Evolutionary conservation across 2,888 invertebrate genomes (phyloP).

Genomic region (Ectemnius continuus): DNA sequence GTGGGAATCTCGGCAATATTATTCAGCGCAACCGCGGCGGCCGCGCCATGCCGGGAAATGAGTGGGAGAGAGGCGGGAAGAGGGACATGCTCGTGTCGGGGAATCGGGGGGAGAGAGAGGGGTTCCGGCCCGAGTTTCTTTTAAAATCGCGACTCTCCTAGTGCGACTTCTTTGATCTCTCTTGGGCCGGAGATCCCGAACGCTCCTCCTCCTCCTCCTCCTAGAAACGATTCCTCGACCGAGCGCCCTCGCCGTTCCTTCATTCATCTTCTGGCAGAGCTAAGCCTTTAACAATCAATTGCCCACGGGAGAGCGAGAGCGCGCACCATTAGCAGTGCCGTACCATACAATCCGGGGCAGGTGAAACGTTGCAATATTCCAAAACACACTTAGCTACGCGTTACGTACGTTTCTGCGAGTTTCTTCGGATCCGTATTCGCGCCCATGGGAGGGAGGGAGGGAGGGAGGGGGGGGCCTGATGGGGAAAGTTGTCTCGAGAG

Average conservation of each 20-base stretch:
- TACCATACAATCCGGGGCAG: slow-evolving; percentile 60
- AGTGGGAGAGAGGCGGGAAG: slow-evolving; percentile 5
- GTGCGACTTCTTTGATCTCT: slow-evolving; percentile 55
- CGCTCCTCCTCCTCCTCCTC: slow-evolving; percentile 10
- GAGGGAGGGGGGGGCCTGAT: slow-evolving; percentile 12
- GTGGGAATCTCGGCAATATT: slow-evolving; percentile 31
- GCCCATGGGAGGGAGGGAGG: slow-evolving; percentile 34
- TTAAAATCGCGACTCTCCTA: slow-evolving; percentile 45
- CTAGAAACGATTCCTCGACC: neutral
- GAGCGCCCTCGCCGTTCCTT: neutral
- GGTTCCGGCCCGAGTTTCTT: slow-evolving; percentile 39
- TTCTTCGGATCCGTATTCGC: slow-evolving; percentile 30
- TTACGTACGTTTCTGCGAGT: slow-evolving; percentile 34
- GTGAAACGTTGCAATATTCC: slow-evolving; percentile 74
- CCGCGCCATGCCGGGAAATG: no score
- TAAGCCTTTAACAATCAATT: neutral
- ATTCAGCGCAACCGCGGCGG: neutral
- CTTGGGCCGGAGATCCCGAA: slow-evolving; percentile 24
- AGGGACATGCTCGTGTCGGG: neutral
- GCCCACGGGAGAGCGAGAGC: neutral
- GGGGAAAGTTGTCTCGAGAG: slow-evolving; percentile 49
- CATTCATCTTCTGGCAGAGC: neutral
- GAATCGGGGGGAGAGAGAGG: slow-evolving; percentile 7
- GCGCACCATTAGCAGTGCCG: neutral
- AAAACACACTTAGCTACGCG: slow-evolving; percentile 52